phyloP scores from a whole-genome alignment of 1,140 invertebrate species.

The Lineus longissimus region DNA sequence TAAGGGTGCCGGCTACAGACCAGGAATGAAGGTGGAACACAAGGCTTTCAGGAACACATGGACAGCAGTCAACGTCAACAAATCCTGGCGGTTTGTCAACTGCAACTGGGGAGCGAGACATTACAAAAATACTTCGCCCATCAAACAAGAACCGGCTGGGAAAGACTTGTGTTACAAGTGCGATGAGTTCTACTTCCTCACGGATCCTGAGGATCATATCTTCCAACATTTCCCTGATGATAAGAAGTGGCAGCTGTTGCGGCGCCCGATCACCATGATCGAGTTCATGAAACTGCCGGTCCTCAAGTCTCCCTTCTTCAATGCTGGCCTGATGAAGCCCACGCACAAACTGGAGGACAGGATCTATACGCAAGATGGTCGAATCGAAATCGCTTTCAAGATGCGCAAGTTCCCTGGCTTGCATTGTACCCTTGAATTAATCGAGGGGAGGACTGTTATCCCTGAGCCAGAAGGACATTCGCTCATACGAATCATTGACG shows the following conservation, averaged over 20 bases:
- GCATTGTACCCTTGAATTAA: slow-evolving; percentile 9
- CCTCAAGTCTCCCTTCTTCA: slow-evolving; percentile 52
- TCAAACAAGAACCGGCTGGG: slow-evolving; percentile 23
- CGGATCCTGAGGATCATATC: slow-evolving; percentile 59
- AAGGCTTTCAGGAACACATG: slow-evolving; percentile 68
- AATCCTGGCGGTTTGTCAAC: slow-evolving; percentile 48
- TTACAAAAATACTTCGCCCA: slow-evolving; percentile 46
- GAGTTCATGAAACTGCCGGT: slow-evolving; percentile 57
- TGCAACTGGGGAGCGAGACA: slow-evolving; percentile 58
- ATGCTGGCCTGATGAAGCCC: slow-evolving; percentile 40
- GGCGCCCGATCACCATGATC: slow-evolving; percentile 54
- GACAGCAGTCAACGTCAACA: slow-evolving; percentile 45
- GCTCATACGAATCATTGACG: slow-evolving; percentile 41
- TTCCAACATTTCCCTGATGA: slow-evolving; percentile 60
- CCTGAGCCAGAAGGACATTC: slow-evolving; percentile 36
- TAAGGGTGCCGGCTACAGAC: slow-evolving; percentile 96
- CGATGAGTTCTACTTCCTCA: slow-evolving; percentile 57
- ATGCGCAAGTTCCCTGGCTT: slow-evolving; percentile 29
- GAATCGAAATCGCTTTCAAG: slow-evolving; percentile 38
- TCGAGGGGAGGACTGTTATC: slow-evolving; percentile 28
- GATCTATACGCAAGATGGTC: slow-evolving; percentile 38
- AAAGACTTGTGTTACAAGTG: slow-evolving; percentile 38
- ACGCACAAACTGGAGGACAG: slow-evolving; percentile 36
- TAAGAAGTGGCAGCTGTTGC: slow-evolving; percentile 58
- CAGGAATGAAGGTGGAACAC: slow-evolving; percentile 90